phyloP scores from a whole-genome alignment of 2,797 vertebrate species.

The Enteromius afrohamiltoni region DNA sequence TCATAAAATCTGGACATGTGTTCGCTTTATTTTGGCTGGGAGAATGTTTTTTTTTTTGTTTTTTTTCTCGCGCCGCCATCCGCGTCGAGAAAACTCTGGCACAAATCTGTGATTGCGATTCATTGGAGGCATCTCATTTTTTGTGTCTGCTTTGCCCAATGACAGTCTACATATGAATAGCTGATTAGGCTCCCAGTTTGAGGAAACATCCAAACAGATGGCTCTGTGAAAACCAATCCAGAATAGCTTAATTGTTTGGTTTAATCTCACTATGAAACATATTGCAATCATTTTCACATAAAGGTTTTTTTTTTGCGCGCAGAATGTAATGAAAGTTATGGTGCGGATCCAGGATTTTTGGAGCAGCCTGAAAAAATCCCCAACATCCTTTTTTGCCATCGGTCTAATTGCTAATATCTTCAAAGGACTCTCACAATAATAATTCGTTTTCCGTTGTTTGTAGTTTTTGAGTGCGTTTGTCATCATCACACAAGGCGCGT shows the following conservation, averaged over 20 bases:
- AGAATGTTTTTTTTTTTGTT: conserved; percentile 46
- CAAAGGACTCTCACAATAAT: conserved; percentile 28
- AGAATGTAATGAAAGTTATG: conserved; percentile 59
- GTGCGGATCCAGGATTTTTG: conserved; percentile 48
- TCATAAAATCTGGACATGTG: conserved; percentile 69
- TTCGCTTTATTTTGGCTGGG: conserved; percentile 65
- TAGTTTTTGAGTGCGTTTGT: background rate
- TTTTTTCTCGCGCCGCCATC: conserved; percentile 37
- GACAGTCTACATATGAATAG: conserved; percentile 64
- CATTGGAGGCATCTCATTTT: conserved; percentile 52
- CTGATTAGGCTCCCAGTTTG: conserved; percentile 72
- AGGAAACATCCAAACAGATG: conserved; percentile 81
- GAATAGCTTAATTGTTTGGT: conserved; percentile 80
- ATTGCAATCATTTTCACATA: conserved; percentile 81
- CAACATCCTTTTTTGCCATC: conserved; percentile 23
- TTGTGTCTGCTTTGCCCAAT: conserved; percentile 62
- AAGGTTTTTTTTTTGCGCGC: conserved; percentile 48
- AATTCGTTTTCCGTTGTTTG: conserved; percentile 22
- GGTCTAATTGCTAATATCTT: conserved; percentile 35
- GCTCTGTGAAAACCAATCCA: conserved; percentile 71
- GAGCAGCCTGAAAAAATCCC: conserved; percentile 46
- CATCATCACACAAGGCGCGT: background rate
- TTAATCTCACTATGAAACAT: conserved; percentile 82
- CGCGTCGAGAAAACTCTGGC: conserved; percentile 60
- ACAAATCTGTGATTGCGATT: conserved; percentile 60